Conservation (phyloP, 2,113 vertebrate species). For the Crypturellus undulatus region DNA sequence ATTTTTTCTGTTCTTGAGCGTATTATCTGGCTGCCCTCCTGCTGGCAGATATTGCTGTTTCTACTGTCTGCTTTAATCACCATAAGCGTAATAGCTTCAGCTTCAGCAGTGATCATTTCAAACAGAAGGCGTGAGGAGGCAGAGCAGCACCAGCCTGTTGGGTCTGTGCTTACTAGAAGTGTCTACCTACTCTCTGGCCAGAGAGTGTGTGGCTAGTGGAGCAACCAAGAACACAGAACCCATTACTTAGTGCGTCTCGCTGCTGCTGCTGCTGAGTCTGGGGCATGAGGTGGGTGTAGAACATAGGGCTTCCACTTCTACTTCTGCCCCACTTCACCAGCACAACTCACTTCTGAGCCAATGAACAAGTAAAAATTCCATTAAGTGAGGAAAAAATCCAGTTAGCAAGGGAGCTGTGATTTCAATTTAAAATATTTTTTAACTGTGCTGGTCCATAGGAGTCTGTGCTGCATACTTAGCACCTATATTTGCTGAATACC, state of each 20-base stretch:
- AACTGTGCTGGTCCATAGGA: not conserved
- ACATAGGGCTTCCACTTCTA: not conserved
- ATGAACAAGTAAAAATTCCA: not conserved
- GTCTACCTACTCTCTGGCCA: not conserved
- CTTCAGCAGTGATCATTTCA: not conserved
- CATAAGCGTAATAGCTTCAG: not conserved
- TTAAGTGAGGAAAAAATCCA: slow-evolving; percentile 1
- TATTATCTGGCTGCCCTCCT: not conserved
- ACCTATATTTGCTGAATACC: not conserved
- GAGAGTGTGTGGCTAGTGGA: not conserved
- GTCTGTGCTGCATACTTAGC: not conserved
- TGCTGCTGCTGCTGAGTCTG: not conserved
- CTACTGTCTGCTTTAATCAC: not conserved
- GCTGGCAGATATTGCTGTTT: not conserved
- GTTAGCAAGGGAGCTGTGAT: not conserved
- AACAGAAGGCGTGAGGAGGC: not conserved
- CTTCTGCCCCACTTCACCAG: not conserved
- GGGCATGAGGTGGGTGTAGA: not conserved
- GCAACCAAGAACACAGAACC: not conserved
- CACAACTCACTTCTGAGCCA: not conserved
- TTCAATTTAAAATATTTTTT: not conserved
- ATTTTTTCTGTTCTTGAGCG: not conserved
- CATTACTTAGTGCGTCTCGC: not conserved
- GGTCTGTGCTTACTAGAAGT: not conserved
- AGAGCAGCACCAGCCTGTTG: not conserved